Base-by-base conservation (phyloP, 2,888 invertebrate genomes). In the Zygothrica quintamaculata region DNA sequence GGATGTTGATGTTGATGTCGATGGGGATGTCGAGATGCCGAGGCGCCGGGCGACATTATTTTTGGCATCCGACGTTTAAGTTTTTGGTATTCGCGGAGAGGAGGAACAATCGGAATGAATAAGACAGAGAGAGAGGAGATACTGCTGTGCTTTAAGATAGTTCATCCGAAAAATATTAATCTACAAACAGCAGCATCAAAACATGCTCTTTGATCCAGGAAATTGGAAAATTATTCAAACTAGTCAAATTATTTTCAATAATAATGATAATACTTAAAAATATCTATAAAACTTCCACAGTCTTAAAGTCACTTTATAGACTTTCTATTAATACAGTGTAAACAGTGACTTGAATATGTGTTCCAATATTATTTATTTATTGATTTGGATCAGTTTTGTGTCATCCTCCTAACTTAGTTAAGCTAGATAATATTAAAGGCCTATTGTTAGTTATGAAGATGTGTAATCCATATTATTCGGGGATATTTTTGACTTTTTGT, bases 21-120 rank as follows among this genome's bases (percentile, higher is more conserved):
- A 42, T 48, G 39, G 52, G 46, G 47, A 57, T 65, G 43, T 56
- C 58, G 70, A 57, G 59, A 58, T 70, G 65, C 42, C 70, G 60
- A 50, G 59, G 59, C 69, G 36, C 44, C 48, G 48, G 62, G 69
- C 73, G 76, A 73, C 75, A 71, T 61, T 73, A 73, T 73, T 75
- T 73, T 71, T 71, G 71, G 71, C 71, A 74, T 57, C 71, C 71
- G 69, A 74, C 62, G 62, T 57, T 57, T 57, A 57, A 57, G 44
- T 50, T 44, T 53, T 26, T 39, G 11, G 33, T 22, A 7, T 34
- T 8, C 9, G 12, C 7, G 40, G 8, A 18, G 15, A 33, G 39
- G 37, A 29, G 36, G 9, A 36, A n/a, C n/a, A n/a, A n/a, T n/a
- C n/a, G n/a, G n/a, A n/a, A n/a, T n/a, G n/a, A n/a, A n/a, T n/a